A percentile compares a stretch with the other conserved stretches of the same genome.
These are phyloP conservation scores for Xylophagus ater DNA, from an alignment of 2,888 invertebrate species.

Conservation along the genomic window DNA sequence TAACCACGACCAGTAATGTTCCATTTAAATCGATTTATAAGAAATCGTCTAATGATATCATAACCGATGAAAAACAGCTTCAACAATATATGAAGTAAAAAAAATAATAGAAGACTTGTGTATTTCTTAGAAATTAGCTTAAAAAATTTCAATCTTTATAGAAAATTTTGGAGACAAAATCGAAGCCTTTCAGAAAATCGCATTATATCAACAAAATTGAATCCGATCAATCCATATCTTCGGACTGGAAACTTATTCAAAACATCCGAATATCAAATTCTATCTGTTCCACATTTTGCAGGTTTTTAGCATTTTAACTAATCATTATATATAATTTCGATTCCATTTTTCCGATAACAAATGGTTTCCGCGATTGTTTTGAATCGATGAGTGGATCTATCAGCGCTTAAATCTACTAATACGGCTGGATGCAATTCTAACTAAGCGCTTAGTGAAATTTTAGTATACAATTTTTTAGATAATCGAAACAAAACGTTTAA, in stretches of 20 bases:
- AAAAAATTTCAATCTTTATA: no score
- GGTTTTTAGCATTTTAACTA: no score
- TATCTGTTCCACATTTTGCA: constrained; percentile 32
- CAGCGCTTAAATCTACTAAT: no score
- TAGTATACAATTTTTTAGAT: constrained; percentile 19
- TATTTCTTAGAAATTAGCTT: no score
- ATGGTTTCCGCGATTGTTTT: no score
- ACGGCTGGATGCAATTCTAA: no score
- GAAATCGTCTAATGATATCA: constrained; percentile 29
- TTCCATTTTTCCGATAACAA: neutral
- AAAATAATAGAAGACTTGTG: no score
- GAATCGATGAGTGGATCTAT: no score
- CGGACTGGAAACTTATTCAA: constrained; percentile 33
- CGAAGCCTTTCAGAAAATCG: constrained; percentile 25
- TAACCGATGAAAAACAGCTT: constrained; percentile 42
- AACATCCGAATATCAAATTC: constrained; percentile 36
- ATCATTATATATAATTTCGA: neutral
- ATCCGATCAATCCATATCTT: constrained; percentile 33
- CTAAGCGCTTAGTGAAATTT: no score
- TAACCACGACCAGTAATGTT: no score
- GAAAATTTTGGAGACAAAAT: constrained; percentile 28
- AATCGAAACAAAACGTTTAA: no score
- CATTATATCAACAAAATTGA: constrained; percentile 21
- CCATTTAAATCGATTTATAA: constrained; percentile 32
- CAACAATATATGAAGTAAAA: constrained; percentile 40